Conservation (phyloP, 2,113 vertebrate species). For the Numida meleagris region DNA sequence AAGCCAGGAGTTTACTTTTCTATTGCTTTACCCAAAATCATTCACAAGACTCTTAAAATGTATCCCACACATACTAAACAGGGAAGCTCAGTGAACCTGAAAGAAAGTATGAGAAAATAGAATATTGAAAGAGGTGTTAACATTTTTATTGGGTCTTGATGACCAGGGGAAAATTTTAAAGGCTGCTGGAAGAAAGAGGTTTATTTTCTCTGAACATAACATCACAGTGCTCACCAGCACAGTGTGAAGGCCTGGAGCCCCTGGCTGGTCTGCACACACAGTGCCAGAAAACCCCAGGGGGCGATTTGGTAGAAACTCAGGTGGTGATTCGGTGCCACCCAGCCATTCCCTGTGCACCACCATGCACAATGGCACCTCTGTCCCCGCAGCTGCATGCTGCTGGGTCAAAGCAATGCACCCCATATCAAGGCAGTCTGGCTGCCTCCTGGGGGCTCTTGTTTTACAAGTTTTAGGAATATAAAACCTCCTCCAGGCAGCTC, state of each 20-base stretch:
- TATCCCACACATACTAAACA: not conserved
- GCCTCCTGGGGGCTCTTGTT: slow-evolving; percentile 41
- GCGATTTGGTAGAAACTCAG: not conserved
- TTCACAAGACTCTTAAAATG: not conserved
- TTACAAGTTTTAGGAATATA: slow-evolving; percentile 4
- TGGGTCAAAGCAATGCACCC: accelerated
- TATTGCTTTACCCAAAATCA: slow-evolving; percentile 26
- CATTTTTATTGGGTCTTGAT: slow-evolving; percentile 41
- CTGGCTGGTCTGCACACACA: not conserved
- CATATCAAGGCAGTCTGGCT: not conserved
- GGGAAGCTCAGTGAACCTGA: not conserved
- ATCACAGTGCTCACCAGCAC: not conserved
- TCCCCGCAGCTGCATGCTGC: accelerated
- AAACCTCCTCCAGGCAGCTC: not conserved
- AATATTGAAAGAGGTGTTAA: slow-evolving; percentile 34
- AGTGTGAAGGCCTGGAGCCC: not conserved
- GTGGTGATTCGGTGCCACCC: not conserved
- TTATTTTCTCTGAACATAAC: not conserved
- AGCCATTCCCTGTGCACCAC: not conserved
- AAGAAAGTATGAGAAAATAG: not conserved
- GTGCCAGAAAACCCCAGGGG: not conserved
- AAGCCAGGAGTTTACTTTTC: slow-evolving; percentile 10
- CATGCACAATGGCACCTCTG: not conserved
- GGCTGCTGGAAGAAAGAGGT: not conserved
- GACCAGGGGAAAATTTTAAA: not conserved